Percentiles rank a stretch among this genome's conserved stretches.
These are phyloP conservation scores for Charina bottae DNA, from an alignment of 2,113 vertebrate genomes.

Conservation along the genomic window DNA sequence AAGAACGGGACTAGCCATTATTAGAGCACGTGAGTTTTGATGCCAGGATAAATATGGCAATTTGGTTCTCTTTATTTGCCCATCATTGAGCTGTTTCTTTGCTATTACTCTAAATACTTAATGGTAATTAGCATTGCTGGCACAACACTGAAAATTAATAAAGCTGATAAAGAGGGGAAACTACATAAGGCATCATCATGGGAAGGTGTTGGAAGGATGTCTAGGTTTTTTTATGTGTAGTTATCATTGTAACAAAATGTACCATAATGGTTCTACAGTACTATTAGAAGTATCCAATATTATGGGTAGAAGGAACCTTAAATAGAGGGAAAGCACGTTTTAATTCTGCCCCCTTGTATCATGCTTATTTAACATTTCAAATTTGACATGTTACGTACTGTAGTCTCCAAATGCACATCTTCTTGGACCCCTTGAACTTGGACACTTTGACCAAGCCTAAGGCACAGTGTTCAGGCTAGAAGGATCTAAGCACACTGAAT, in stretches of 20 bases:
- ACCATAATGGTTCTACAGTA: neutral
- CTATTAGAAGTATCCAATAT: neutral
- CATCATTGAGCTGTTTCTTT: fast-evolving
- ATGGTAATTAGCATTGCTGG: neutral
- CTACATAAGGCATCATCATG: neutral
- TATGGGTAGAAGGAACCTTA: neutral
- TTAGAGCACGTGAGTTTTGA: fast-evolving
- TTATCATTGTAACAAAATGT: fast-evolving
- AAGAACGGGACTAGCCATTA: fast-evolving
- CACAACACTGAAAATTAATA: neutral
- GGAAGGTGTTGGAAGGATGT: fast-evolving
- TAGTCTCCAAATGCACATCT: neutral
- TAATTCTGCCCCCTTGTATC: neutral
- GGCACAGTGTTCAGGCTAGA: neutral
- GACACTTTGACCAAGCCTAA: neutral
- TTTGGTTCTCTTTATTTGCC: neutral
- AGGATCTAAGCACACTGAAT: neutral
- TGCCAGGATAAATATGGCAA: fast-evolving
- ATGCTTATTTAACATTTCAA: neutral
- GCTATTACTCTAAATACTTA: fast-evolving
- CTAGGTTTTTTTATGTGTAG: neutral
- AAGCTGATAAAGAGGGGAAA: neutral
- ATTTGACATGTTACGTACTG: neutral
- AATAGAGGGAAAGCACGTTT: neutral
- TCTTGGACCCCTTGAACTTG: neutral